phyloP scores from a whole-genome alignment of 2,113 vertebrate genomes.

The Tiliqua scincoides region DNA sequence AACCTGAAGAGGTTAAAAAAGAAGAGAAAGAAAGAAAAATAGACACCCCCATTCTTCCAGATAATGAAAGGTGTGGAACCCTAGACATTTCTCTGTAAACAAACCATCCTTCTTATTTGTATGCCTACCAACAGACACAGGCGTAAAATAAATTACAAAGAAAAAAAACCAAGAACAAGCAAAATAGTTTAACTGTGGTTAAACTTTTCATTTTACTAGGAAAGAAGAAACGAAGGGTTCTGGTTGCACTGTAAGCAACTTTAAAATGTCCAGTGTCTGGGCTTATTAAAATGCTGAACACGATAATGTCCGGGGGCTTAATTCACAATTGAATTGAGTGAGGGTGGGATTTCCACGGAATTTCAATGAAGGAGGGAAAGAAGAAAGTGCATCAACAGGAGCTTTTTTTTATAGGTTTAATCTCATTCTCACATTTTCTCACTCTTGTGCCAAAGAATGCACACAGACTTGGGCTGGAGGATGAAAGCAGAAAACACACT shows the following conservation, averaged over 20 bases:
- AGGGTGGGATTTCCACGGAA: constrained; percentile 57
- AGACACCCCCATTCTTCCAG: background rate
- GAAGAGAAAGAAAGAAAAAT: no score
- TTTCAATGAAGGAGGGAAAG: constrained; percentile 58
- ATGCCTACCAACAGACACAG: background rate
- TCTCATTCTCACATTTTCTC: background rate
- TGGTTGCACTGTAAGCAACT: constrained; percentile 49
- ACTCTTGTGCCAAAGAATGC: background rate
- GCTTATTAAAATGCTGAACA: constrained; percentile 69
- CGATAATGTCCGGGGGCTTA: constrained; percentile 52
- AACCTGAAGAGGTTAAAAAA: background rate
- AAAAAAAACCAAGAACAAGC: background rate
- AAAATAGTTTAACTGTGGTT: constrained; percentile 44
- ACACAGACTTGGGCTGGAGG: background rate
- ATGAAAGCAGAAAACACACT: constrained; percentile 20
- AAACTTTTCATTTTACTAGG: constrained; percentile 38
- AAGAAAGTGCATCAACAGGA: constrained; percentile 5
- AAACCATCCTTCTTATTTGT: constrained; percentile 8
- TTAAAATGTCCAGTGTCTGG: constrained; percentile 48
- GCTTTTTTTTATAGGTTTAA: background rate
- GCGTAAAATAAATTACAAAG: constrained; percentile 13
- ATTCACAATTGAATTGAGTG: constrained; percentile 57
- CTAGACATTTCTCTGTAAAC: background rate
- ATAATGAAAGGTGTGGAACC: background rate
- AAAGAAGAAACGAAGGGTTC: background rate